Evolutionary conservation across 2,888 invertebrate genomes (phyloP).

Genomic region (Carpatolechia fugitivella): DNA sequence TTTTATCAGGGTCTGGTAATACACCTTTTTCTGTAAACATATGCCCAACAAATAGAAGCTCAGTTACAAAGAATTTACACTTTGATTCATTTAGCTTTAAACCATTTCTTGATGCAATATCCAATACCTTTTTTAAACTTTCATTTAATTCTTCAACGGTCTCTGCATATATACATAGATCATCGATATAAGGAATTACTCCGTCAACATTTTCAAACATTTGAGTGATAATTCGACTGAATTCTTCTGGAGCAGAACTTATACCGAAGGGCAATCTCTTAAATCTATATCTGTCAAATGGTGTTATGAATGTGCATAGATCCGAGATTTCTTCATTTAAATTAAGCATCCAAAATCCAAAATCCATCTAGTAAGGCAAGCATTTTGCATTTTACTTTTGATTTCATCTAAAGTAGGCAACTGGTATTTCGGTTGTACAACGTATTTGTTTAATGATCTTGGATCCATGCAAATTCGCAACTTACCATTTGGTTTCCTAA

Average conservation of each 20-base stretch:
- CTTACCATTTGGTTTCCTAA: no score
- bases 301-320: background rate
- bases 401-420: no score
- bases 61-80: no score
- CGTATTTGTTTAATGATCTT: no score
- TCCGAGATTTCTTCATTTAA: no score
- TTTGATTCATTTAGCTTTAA: no score
- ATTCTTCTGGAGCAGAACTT: slow-evolving; percentile 15
- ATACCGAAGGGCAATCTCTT: slow-evolving; percentile 16
- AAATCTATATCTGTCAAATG: background rate
- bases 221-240: slow-evolving; percentile 15
- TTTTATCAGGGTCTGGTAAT: slow-evolving; percentile 13
- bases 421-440: no score
- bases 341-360: no score
- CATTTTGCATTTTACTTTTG: no score
- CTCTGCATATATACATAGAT: background rate
- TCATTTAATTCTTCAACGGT: background rate
- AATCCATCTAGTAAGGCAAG: no score
- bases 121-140: background rate
- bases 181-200: background rate
- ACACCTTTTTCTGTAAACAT: slow-evolving; percentile 16
- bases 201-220: slow-evolving; percentile 19
- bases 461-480: no score
- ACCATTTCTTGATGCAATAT: no score
- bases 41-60: slow-evolving; percentile 14